Base-by-base conservation (phyloP, 2,797 vertebrate species). In the Synaphobranchus kaupii region DNA sequence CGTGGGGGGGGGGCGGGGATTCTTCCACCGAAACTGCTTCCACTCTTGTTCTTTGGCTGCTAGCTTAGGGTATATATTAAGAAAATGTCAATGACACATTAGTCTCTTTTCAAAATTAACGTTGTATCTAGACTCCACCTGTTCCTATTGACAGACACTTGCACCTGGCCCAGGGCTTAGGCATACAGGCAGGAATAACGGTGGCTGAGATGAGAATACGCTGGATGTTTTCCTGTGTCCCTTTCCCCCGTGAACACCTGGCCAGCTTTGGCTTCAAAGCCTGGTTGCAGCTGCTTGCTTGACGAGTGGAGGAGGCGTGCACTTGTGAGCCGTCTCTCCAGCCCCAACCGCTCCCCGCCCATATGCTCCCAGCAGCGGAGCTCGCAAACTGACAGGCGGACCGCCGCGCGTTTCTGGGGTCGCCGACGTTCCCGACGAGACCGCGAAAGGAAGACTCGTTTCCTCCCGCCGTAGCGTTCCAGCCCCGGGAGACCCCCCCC, bases 321-420 rank as follows among this genome's bases (percentile, higher is more conserved):
- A 20, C 73, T 76, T 44, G 31, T 5, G 47, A 3, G 58, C 31
- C 15, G 50, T 44, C 66, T 28, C 10, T 15, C 3, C 22, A 7
- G 58, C 39, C 39, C 39, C 39, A n/a, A 6, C n/a, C 2, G 31
- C n/a, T 34, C n/a, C 20, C 78, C 12, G 48, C 34, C 78, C 78
- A n/a, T 82, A n/a, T 7, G 28, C 66, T 84, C 47, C n/a, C 17
- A 28, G 84, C 66, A 73, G 78, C 78, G 73, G 50, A n/a, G 48
- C 39, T 50, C 63, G 68, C 25, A 56, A 60, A 22, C 52, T 85
- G 83, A 85, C 87, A 50, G 68, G 81, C 31, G 92, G 90, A 92
- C 91, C 3, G 81, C 47, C 9, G 81, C 34, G 84, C 89, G 90
- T 63, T 85, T 47, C 31, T 15, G 22, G 56, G 31, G 54, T 28